A percentile compares a stretch with the other conserved stretches of the same genome.
Evolutionary conservation across 2,888 invertebrate species (phyloP).

Genomic region (Trissolcus japonicus): DNA sequence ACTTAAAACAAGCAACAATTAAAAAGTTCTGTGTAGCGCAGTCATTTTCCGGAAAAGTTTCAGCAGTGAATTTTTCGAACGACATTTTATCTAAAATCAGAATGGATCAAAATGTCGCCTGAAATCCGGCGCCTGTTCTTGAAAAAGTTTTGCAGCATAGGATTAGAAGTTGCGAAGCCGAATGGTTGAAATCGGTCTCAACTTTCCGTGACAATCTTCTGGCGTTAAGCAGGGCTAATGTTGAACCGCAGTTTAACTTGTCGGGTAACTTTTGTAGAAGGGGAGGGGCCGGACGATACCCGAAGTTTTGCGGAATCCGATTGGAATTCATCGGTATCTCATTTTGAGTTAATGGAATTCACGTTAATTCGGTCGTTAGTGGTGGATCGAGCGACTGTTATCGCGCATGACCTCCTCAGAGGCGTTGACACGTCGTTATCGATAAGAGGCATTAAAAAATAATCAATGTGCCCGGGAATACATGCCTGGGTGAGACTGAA

Average conservation of each 20-base stretch:
- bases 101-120: not conserved
- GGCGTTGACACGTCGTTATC: slow-evolving; percentile 35
- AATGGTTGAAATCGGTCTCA: slow-evolving; percentile 6
- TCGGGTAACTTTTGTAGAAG: slow-evolving; percentile 16
- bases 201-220: slow-evolving; percentile 18
- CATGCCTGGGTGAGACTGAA: slow-evolving; percentile 39
- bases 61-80: not conserved
- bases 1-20: not conserved
- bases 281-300: slow-evolving; percentile 2
- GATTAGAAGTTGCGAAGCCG: slow-evolving; percentile 15
- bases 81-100: not conserved
- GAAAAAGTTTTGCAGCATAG: slow-evolving; percentile 5
- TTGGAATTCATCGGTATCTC: slow-evolving; percentile 21
- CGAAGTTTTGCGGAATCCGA: slow-evolving; percentile 27
- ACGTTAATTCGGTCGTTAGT: slow-evolving; percentile 7
- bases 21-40: not conserved
- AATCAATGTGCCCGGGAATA: slow-evolving; percentile 44
- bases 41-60: not conserved
- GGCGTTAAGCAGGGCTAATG: slow-evolving; percentile 33
- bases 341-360: slow-evolving; percentile 23
- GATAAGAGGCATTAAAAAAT: slow-evolving; percentile 48
- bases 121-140: not conserved
- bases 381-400: not conserved
- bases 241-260: slow-evolving; percentile 26
- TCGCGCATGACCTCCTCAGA: slow-evolving; percentile 1